Conservation (phyloP, 2,888 invertebrate species). For the Adineta ricciae region DNA sequence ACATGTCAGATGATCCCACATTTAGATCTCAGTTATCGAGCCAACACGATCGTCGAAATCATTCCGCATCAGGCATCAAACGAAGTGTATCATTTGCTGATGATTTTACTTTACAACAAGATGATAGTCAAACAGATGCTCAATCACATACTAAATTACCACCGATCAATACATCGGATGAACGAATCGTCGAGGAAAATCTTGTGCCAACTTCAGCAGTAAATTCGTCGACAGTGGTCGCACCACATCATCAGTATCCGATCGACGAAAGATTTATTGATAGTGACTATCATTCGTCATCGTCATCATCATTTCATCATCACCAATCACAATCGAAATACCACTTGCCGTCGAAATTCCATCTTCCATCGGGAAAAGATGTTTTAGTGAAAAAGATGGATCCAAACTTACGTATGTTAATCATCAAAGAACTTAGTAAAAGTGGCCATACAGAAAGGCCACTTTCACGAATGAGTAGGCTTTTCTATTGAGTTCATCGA, state of each 20-base stretch:
- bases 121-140: background rate
- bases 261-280: background rate
- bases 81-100: background rate
- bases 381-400: background rate
- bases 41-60: background rate
- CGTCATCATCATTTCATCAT: background rate
- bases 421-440: background rate
- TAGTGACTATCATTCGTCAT: background rate
- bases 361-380: background rate
- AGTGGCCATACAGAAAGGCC: background rate
- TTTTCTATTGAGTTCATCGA: too few relatives aligned
- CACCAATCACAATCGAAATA: background rate
- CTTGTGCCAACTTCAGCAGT: background rate
- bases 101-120: background rate
- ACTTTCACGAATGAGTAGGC: background rate
- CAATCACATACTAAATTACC: background rate
- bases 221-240: background rate
- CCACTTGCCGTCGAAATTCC: background rate
- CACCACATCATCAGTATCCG: background rate
- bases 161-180: background rate
- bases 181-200: background rate
- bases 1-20: background rate
- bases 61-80: background rate
- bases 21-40: background rate
- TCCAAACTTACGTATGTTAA: background rate